These are phyloP conservation scores for Mimumesa dahlbomi DNA, from an alignment of 2,888 invertebrate species.

Conservation along the genomic window DNA sequence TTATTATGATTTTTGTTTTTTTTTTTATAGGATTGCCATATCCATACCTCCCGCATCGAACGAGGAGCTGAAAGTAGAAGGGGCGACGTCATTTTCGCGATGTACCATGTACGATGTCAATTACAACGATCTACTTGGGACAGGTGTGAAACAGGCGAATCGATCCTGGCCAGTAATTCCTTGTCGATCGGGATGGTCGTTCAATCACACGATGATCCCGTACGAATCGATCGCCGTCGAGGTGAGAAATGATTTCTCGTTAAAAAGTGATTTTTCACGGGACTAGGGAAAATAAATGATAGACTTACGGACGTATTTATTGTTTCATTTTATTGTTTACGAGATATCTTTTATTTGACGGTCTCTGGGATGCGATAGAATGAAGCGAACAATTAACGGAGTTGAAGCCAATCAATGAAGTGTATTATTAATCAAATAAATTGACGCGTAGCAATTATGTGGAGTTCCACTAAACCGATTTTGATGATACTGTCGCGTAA, in stretches of 20 bases:
- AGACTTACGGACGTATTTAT: too few species aligned
- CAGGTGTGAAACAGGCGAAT: slow-evolving; percentile 84
- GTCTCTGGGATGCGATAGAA: too few species aligned
- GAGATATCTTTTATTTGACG: too few species aligned
- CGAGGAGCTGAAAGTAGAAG: slow-evolving; percentile 74
- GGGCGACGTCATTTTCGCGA: slow-evolving; percentile 82
- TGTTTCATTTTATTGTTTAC: too few species aligned
- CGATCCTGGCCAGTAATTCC: slow-evolving; percentile 86
- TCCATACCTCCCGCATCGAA: slow-evolving; percentile 84
- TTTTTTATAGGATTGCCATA: slow-evolving; percentile 83
- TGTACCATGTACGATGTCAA: slow-evolving; percentile 91
- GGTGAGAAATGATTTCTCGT: slow-evolving; percentile 84
- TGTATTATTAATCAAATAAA: too few species aligned
- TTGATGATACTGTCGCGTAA: too few species aligned
- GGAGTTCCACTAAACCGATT: too few species aligned
- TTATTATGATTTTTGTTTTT: background rate
- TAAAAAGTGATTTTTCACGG: too few species aligned
- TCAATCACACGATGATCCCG: slow-evolving; percentile 90
- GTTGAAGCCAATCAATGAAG: too few species aligned
- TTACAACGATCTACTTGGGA: slow-evolving; percentile 84
- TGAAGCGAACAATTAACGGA: too few species aligned
- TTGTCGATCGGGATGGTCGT: slow-evolving; percentile 90
- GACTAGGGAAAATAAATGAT: too few species aligned
- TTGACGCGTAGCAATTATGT: too few species aligned
- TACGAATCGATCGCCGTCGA: slow-evolving; percentile 93